Base-by-base conservation (phyloP, 2,797 vertebrate species). In the Hoplostethus mediterraneus region DNA sequence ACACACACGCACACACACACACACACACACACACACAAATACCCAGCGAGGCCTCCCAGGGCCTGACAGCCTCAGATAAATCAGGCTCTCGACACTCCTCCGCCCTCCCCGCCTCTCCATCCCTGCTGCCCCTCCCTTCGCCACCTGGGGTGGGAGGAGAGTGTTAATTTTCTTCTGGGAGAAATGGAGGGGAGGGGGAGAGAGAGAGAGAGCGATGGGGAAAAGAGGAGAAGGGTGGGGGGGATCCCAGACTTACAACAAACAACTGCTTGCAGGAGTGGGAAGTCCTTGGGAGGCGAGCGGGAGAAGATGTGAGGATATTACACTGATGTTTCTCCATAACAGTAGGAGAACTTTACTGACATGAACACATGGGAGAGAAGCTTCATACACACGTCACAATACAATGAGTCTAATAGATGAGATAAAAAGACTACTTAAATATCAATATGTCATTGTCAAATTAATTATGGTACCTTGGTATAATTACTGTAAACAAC, bases 21-120 rank as follows among this genome's bases (percentile, higher is more conserved):
- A 69, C 63, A 66, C 72, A 73, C 74, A 62, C 71, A 85, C 63
- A 67, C 30, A 91, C 69, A 86, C 85, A 91, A 21, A 21, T 21
- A 21, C 78, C 72, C 67, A 73, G 33, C n/a, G 80, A 89, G 94
- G 95, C 92, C 95, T 96, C 95, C 88, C 93, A 94, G 95, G 91
- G 90, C 93, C 93, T 95, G 95, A 96, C 95, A 96, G 95, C 88
- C 93, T 93, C 87, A 95, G 94, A 97, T 96, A 96, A 97, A 97
- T 97, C 95, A 96, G 94, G 89, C 87, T 83, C 81, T 83, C 81
- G 56, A 85, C 93, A 90, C 92, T 92, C 92, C 87, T 92, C 92
- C 93, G 60, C 93, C 90, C 92, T 89, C 85, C 86, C 90, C 92
- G 76, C 91, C 90, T 91, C 93, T 91, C 94, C 90, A 93, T 93